A percentile compares a stretch with the other conserved stretches of the same genome.
phyloP scores from a whole-genome alignment of 2,888 invertebrate species.

The Amphimallon solstitiale region DNA sequence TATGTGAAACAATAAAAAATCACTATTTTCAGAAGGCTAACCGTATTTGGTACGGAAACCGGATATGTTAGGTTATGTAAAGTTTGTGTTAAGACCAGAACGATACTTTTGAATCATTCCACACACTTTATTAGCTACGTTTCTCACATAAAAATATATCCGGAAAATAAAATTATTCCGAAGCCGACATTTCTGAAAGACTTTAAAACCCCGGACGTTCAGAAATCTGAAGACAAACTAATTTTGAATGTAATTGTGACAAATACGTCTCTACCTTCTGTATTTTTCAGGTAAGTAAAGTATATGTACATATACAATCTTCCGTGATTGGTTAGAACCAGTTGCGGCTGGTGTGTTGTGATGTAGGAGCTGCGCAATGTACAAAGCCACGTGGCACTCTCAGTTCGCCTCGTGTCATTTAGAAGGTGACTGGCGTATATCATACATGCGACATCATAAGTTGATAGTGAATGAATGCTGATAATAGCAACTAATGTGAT shows the following conservation, averaged over 20 bases:
- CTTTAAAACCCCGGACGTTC: conserved; percentile 39
- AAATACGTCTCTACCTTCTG: conserved; percentile 67
- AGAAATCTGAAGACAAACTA: conserved; percentile 46
- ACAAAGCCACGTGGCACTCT: no score
- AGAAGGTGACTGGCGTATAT: no score
- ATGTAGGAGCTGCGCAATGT: no score
- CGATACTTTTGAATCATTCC: conserved; percentile 65
- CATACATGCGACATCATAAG: no score
- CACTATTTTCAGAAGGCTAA: conserved; percentile 65
- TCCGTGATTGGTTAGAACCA: no score
- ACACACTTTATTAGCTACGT: conserved; percentile 68
- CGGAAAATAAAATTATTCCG: conserved; percentile 48
- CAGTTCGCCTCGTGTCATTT: no score
- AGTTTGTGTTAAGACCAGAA: conserved; percentile 64
- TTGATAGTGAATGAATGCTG: no score
- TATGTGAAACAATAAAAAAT: no score
- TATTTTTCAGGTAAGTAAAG: conserved; percentile 68
- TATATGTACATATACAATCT: not conserved
- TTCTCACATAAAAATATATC: conserved; percentile 66
- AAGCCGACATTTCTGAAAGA: conserved; percentile 51
- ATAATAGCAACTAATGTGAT: no score
- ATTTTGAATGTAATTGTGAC: conserved; percentile 68
- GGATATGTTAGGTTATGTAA: conserved; percentile 68
- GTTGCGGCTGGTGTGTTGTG: no score
- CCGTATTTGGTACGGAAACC: conserved; percentile 71